phyloP scores from a whole-genome alignment of 2,888 invertebrate genomes.

The Bellardia pandia region DNA sequence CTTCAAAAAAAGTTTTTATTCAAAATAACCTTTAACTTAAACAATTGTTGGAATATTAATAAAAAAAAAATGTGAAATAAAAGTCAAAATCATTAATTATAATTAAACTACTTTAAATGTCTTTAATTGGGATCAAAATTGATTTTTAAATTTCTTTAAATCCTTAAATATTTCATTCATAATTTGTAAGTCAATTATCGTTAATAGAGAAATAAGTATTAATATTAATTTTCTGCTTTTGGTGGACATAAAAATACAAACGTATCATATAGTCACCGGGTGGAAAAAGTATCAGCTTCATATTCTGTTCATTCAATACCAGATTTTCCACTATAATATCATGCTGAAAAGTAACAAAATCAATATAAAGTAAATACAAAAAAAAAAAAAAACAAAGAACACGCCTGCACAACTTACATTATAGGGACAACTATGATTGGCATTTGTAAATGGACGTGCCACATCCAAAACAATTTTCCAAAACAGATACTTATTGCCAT shows the following conservation, averaged over 20 bases:
- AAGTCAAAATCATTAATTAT: no score
- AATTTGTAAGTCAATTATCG: neutral
- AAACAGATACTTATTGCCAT: constrained; percentile 29
- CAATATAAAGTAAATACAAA: neutral
- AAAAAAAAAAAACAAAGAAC: neutral
- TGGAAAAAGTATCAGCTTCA: neutral
- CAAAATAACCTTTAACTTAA: no score
- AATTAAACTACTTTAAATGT: no score
- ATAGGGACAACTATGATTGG: constrained; percentile 42
- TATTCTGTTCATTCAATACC: neutral
- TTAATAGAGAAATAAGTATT: neutral
- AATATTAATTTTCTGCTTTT: neutral
- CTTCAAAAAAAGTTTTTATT: no score
- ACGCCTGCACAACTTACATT: neutral
- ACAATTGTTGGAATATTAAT: no score
- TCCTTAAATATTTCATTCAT: no score
- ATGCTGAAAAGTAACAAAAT: neutral
- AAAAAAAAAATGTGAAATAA: no score
- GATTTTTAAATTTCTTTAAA: no score
- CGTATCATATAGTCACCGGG: neutral
- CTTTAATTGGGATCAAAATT: no score
- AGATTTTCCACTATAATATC: neutral
- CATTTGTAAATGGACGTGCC: neutral
- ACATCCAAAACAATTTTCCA: constrained; percentile 35
- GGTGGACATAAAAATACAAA: neutral